Conservation (phyloP, 2,113 vertebrate genomes). For the Brachionichthys hirsutus region DNA sequence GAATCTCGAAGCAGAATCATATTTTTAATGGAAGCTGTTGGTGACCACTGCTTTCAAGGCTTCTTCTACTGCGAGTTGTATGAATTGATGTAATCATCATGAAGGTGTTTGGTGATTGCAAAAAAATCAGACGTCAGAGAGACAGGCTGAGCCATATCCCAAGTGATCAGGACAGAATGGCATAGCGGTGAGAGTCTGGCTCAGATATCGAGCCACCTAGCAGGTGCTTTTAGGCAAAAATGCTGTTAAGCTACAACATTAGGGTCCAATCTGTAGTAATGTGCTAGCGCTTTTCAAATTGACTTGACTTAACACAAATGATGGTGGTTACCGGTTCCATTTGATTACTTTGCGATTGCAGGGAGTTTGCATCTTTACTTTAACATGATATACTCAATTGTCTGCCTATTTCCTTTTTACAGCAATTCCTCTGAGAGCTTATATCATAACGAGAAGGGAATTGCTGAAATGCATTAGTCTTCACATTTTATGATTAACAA, state of each 20-base stretch:
- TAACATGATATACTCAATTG: too few species aligned
- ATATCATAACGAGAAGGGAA: too few species aligned
- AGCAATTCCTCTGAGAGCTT: too few species aligned
- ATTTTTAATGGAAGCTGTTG: slow-evolving; percentile 10
- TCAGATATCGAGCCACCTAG: background rate
- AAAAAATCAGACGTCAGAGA: background rate
- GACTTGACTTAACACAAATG: background rate
- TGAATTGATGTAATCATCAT: slow-evolving; percentile 24
- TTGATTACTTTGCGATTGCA: background rate
- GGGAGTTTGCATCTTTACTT: too few species aligned
- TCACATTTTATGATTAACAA: too few species aligned
- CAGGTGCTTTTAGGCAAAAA: background rate
- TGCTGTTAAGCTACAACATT: background rate
- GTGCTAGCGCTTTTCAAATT: too few species aligned
- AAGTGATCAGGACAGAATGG: too few species aligned
- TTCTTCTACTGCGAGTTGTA: background rate
- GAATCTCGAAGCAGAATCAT: too few species aligned
- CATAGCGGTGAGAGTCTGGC: too few species aligned
- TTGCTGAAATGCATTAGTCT: too few species aligned
- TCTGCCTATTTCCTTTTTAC: too few species aligned
- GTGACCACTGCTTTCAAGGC: background rate
- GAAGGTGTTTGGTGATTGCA: slow-evolving; percentile 6
- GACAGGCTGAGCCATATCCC: too few species aligned
- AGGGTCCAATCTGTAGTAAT: background rate
- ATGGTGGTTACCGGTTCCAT: background rate